Percentiles rank a stretch among this genome's conserved stretches.
phyloP scores from a whole-genome alignment of 2,113 vertebrate genomes.

The Rhinichthys klamathensis region DNA sequence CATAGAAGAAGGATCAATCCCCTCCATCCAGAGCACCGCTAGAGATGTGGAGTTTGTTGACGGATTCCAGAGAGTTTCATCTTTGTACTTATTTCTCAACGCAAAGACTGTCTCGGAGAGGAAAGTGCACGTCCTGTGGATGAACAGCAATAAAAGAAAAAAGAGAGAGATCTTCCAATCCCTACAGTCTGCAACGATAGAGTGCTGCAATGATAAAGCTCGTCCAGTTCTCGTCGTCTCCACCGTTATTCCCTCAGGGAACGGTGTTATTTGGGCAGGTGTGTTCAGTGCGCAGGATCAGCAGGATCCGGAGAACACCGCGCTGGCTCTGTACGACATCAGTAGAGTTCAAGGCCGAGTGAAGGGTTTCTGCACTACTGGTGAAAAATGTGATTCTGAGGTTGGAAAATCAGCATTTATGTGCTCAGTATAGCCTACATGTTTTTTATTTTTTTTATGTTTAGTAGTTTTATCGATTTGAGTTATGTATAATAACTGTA shows the following conservation, averaged over 20 bases:
- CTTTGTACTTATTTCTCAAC: slow-evolving; percentile 71
- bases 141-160: neutral
- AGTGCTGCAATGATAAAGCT: neutral
- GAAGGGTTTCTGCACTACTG: neutral
- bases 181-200: slow-evolving; percentile 56
- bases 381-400: neutral
- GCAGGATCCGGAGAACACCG: slow-evolving; percentile 63
- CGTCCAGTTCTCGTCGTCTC: slow-evolving; percentile 79
- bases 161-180: slow-evolving; percentile 43
- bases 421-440: neutral
- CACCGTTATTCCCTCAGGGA: slow-evolving; percentile 67
- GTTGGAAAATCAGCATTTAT: neutral
- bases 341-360: neutral
- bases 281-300: slow-evolving; percentile 77
- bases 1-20: accelerated
- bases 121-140: slow-evolving; percentile 62
- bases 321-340: slow-evolving; percentile 82
- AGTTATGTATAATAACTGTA: slow-evolving; percentile 33
- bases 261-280: slow-evolving; percentile 79
- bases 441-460: neutral
- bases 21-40: neutral
- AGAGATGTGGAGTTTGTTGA: slow-evolving; percentile 79
- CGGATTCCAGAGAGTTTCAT: slow-evolving; percentile 75
- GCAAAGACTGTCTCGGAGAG: neutral
- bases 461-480: too few species aligned